Conservation (phyloP, 1,140 invertebrate genomes). For the Calliopsis andreniformis region DNA sequence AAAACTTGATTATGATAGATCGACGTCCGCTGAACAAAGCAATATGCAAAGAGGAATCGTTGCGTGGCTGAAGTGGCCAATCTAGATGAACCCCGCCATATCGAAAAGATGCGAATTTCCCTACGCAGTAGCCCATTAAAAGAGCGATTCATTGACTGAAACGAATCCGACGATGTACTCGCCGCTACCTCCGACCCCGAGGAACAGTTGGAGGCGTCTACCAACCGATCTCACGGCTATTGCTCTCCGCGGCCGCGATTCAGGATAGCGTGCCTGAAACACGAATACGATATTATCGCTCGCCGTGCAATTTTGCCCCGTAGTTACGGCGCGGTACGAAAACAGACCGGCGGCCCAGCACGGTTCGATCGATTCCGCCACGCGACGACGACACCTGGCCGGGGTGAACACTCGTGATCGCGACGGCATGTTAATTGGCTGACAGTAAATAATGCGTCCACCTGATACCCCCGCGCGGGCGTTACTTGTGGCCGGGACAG, state of each 20-base stretch:
- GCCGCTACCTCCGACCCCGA: neutral
- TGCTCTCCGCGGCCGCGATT: slow-evolving; percentile 58
- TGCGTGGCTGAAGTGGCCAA: too few species aligned
- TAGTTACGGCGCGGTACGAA: slow-evolving; percentile 60
- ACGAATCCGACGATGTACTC: slow-evolving; percentile 17
- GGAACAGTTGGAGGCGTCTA: slow-evolving; percentile 16
- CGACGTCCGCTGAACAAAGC: too few species aligned
- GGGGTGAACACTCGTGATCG: slow-evolving; percentile 60
- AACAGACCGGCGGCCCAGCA: slow-evolving; percentile 36
- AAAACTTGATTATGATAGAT: too few species aligned
- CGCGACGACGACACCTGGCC: slow-evolving; percentile 40
- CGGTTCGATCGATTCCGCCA: slow-evolving; percentile 52
- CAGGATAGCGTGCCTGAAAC: slow-evolving; percentile 65
- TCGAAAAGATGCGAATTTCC: too few species aligned
- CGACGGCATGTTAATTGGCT: slow-evolving; percentile 67
- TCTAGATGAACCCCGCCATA: too few species aligned
- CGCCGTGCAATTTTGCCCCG: slow-evolving; percentile 61
- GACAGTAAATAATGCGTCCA: slow-evolving; percentile 67
- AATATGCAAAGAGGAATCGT: too few species aligned
- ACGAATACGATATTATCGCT: slow-evolving; percentile 67
- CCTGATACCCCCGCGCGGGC: slow-evolving; percentile 52
- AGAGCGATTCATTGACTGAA: slow-evolving; percentile 18
- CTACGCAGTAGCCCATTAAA: slow-evolving; percentile 6
- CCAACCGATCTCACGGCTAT: slow-evolving; percentile 41
- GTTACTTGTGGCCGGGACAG: slow-evolving; percentile 58